Base-by-base conservation (phyloP, 1,140 invertebrate genomes). In the Drosophila sp. region DNA sequence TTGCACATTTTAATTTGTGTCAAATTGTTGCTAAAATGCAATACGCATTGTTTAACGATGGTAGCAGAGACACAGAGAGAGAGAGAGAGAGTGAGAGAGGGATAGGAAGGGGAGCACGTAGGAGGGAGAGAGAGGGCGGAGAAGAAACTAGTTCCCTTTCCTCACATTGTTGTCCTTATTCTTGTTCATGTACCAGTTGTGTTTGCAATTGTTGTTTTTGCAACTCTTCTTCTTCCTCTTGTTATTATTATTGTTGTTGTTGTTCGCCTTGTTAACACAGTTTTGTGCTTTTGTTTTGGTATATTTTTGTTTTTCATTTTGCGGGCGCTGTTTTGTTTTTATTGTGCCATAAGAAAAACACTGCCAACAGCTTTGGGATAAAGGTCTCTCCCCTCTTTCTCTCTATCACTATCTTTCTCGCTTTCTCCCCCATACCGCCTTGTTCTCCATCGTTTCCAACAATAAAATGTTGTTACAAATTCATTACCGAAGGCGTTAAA, bases 381-480 rank as follows among this genome's bases (percentile, higher is more conserved):
- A 27, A 36, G 53, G 32, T 54, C 48, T 51, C 25, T 14, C 53
- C 16, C 4, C 36, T 14, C 7, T 63, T 1, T n/a, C 32, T 43
- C 38, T 14, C 50, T 2, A 9, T 46, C 36, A 2, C 16, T n/a
- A 2, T 63, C 8, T 13, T 34, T 48, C 45, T 21, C 50, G 2
- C 13, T 45, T 16, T 11, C 18, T 18, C 4, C 51, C 8, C 27
- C 32, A 29, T 57, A n/a, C 38, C 50, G 18, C 40, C 21, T 41
- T 34, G 46, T 36, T 76, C 40, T 54, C 61, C 51, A 53, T 50
- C 57, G 45, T 66, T 65, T 9, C 78, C 81, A 89, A 87, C 83
- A 89, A 89, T 89, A 89, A 89, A 87, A 87, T 82, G 83, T 86
- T 87, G 79, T 89, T 89, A 89, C 83, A 89, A 89, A 89, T 89